Evolutionary conservation across 2,888 invertebrate genomes (phyloP).

Genomic region (Elegia similella): DNA sequence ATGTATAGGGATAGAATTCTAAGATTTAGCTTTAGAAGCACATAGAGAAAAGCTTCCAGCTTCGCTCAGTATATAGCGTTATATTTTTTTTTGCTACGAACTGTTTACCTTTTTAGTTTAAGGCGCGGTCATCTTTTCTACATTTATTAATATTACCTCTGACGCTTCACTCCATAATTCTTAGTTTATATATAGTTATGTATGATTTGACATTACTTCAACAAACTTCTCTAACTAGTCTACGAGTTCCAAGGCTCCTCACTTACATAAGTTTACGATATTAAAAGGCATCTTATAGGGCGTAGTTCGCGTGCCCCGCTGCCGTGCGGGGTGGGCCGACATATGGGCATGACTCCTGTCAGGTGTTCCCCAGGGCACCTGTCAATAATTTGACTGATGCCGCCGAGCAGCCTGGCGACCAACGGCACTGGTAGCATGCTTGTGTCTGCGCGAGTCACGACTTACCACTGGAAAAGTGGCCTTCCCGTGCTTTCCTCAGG

Average conservation of each 20-base stretch:
- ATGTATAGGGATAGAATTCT: too few species aligned
- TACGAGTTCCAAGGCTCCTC: not conserved
- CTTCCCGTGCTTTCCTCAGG: not conserved
- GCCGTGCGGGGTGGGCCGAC: slow-evolving; percentile 44
- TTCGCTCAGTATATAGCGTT: too few species aligned
- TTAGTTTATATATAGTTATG: too few species aligned
- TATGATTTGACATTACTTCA: too few species aligned
- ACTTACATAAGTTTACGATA: not conserved
- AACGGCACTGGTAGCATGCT: slow-evolving; percentile 1
- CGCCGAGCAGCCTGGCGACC: not conserved
- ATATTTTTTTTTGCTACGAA: too few species aligned
- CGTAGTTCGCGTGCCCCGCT: slow-evolving; percentile 53
- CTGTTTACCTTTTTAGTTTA: too few species aligned
- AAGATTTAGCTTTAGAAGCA: too few species aligned
- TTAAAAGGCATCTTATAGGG: slow-evolving; percentile 26
- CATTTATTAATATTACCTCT: too few species aligned
- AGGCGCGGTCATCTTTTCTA: too few species aligned
- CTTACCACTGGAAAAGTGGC: not conserved
- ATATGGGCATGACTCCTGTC: slow-evolving; percentile 75
- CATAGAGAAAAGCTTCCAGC: too few species aligned
- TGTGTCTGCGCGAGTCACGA: slow-evolving; percentile 11
- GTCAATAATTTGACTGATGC: slow-evolving; percentile 39
- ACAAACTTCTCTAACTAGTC: too few species aligned
- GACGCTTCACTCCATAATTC: too few species aligned
- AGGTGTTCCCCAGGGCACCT: slow-evolving; percentile 68